Evolutionary conservation across 2,888 invertebrate species (phyloP).

Genomic region (Epinotia bilunana): DNA sequence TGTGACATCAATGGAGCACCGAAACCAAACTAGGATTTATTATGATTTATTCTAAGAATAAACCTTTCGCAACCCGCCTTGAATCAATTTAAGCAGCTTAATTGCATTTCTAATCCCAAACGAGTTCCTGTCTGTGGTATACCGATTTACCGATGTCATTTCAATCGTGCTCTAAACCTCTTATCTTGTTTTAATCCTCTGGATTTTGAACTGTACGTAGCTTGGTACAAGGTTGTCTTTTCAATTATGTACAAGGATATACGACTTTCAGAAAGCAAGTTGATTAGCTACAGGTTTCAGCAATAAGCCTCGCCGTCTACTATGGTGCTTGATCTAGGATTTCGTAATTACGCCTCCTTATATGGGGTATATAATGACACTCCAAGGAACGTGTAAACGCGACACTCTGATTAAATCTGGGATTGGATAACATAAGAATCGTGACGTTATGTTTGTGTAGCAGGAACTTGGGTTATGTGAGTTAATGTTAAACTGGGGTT

Average conservation of each 20-base stretch:
- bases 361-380: slow-evolving; percentile 39
- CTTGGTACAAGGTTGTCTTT: neutral
- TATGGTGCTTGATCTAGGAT: slow-evolving; percentile 27
- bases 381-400: slow-evolving; percentile 31
- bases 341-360: slow-evolving; percentile 43
- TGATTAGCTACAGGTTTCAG: slow-evolving; percentile 28
- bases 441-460: slow-evolving; percentile 20
- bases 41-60: slow-evolving; percentile 3
- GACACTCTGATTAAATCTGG: slow-evolving; percentile 36
- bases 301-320: slow-evolving; percentile 27
- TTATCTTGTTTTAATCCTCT: neutral
- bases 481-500: neutral
- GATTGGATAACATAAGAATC: slow-evolving; percentile 33
- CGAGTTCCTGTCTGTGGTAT: slow-evolving; percentile 36
- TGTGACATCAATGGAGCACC: slow-evolving; percentile 4
- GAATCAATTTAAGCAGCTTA: slow-evolving; percentile 31
- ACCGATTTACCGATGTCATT: slow-evolving; percentile 42
- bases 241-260: neutral
- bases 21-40: slow-evolving; percentile 6
- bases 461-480: neutral
- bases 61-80: slow-evolving; percentile 27
- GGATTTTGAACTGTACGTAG: neutral
- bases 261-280: slow-evolving; percentile 16
- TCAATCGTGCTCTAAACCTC: neutral
- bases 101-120: slow-evolving; percentile 35